Base-by-base conservation (phyloP, 2,113 vertebrate genomes). In the Corythaixoides concolor region DNA sequence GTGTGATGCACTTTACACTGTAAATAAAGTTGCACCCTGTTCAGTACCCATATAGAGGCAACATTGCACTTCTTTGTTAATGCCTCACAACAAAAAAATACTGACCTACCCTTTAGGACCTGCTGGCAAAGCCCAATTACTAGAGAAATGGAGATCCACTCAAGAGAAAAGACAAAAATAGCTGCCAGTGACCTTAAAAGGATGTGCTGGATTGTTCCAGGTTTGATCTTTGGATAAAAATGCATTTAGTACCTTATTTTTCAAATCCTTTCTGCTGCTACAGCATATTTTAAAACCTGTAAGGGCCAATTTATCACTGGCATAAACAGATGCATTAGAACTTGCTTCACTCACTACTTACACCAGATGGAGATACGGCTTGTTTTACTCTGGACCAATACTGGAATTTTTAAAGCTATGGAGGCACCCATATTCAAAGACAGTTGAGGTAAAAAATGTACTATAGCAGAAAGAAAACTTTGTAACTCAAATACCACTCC, bases 1-100 rank as follows among this genome's bases (percentile, higher is more conserved):
- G 68, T 86, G 84, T 93, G 96, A 97, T 88, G 87, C 95, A 97
- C 97, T 97, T 97, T 96, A 97, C 88, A 91, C 96, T 97, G 92
- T 96, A 94, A 97, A 97, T 97, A 97, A 97, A 97, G 94, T 88
- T 89, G 85, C 94, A 92, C 81, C 96, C 85, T 73, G 43, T 95
- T 94, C 95, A 91, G 79, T 95, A 85, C 76, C 75, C 41, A 17
- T 88, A 72, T n/a, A 84, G 85, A 96, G 69, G 35, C 28, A 70
- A 81, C 50, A 86, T 33, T 52, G 81, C 52, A 32, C 22, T 96
- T 32, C 72, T 86, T 88, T 60, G 11, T 20, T 64, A 73, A 69
- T 76, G n/a, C n/a, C 70, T 82, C 1, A 1, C 24, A 66, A 41
- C 30, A 73, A 32, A 58, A 17, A 58, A 17, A 16, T 14, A 22